Conservation (phyloP, 2,888 invertebrate species). For the Sclerodermus sp. region DNA sequence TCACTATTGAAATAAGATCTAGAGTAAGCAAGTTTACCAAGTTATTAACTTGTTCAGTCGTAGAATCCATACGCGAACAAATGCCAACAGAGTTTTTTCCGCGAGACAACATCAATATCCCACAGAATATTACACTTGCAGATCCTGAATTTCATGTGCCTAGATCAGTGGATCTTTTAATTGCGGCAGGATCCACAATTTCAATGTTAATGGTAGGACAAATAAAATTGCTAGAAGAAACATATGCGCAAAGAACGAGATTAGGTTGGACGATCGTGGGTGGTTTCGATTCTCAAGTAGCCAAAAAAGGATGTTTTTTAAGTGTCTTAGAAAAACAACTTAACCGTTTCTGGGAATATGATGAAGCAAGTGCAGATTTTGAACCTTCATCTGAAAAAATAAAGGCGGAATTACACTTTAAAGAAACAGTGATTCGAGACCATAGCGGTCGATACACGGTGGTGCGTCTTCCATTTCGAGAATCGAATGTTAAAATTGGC, state of each 20-base stretch:
- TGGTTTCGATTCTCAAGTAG: too few relatives aligned
- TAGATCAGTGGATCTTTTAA: slow-evolving; percentile 7
- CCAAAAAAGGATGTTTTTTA: slow-evolving; percentile 12
- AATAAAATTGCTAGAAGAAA: slow-evolving; percentile 8
- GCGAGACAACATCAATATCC: slow-evolving; percentile 4
- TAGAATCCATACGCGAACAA: neutral
- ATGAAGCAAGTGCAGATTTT: slow-evolving; percentile 9
- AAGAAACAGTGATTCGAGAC: neutral
- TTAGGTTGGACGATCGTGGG: slow-evolving; percentile 23
- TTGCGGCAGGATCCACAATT: slow-evolving; percentile 12
- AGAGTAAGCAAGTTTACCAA: neutral
- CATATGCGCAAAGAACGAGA: slow-evolving; percentile 9
- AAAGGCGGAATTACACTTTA: slow-evolving; percentile 10
- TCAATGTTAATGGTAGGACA: slow-evolving; percentile 14
- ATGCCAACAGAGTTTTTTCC: slow-evolving; percentile 5
- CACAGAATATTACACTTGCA: slow-evolving; percentile 9
- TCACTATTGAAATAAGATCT: neutral
- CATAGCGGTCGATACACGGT: slow-evolving; percentile 28
- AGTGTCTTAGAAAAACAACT: slow-evolving; percentile 7
- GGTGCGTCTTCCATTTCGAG: slow-evolving; percentile 28
- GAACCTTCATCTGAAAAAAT: slow-evolving; percentile 9
- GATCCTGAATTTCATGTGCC: slow-evolving; percentile 16
- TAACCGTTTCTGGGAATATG: slow-evolving; percentile 14
- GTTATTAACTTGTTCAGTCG: neutral
- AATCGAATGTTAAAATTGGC: slow-evolving; percentile 19